A percentile compares a stretch with the other conserved stretches of the same genome.
phyloP scores from a whole-genome alignment of 2,888 invertebrate species.

The Micropterix aruncella region DNA sequence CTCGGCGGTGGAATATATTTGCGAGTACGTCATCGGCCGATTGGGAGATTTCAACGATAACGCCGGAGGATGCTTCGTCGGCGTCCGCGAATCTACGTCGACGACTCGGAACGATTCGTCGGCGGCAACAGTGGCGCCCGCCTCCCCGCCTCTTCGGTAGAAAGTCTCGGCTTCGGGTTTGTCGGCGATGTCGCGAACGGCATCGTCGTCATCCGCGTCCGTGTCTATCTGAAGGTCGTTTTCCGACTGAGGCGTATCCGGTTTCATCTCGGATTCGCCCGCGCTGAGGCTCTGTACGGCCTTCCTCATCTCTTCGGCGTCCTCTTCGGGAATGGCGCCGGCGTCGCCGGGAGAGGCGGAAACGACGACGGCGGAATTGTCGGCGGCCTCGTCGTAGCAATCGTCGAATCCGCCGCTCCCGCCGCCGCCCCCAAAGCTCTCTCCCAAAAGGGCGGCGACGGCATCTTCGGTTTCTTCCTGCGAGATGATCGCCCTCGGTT shows the following conservation, averaged over 20 bases:
- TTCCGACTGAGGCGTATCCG: constrained; percentile 75
- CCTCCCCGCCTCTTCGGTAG: background rate
- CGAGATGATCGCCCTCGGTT: constrained; percentile 70
- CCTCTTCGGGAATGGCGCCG: constrained; percentile 50
- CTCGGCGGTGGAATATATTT: too few species aligned
- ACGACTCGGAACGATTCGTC: constrained; percentile 15
- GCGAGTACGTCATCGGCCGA: too few species aligned
- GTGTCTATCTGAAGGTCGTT: constrained; percentile 75
- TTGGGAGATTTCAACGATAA: constrained; percentile 16
- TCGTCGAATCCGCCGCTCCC: constrained; percentile 41
- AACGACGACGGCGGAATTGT: constrained; percentile 30
- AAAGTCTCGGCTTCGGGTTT: constrained; percentile 19
- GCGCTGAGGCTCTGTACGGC: constrained; percentile 70
- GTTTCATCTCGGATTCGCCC: constrained; percentile 59
- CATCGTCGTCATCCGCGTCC: constrained; percentile 65
- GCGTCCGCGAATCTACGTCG: constrained; percentile 28
- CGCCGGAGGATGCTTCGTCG: constrained; percentile 39
- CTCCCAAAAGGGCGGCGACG: constrained; percentile 74
- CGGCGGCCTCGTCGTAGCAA: constrained; percentile 37
- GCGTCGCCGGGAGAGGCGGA: constrained; percentile 30
- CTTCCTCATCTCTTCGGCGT: constrained; percentile 72
- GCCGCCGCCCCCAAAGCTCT: constrained; percentile 61
- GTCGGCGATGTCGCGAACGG: constrained; percentile 31
- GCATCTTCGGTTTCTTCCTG: constrained; percentile 91
- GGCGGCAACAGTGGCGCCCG: background rate